phyloP scores from a whole-genome alignment of 2,888 invertebrate species.

The Copidosoma aretas region DNA sequence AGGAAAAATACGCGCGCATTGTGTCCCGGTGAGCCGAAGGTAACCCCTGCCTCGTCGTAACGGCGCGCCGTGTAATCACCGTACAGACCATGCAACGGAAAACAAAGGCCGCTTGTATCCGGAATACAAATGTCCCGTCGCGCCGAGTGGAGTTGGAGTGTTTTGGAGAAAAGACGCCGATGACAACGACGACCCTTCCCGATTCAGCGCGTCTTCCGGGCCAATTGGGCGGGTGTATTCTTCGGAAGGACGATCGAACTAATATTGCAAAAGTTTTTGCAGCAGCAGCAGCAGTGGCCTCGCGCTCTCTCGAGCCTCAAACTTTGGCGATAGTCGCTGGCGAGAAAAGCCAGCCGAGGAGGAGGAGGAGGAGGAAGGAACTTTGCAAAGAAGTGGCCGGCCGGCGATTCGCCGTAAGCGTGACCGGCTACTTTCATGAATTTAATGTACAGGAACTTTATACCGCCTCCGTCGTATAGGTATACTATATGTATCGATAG shows the following conservation, averaged over 20 bases:
- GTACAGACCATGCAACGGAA: slow-evolving; percentile 17
- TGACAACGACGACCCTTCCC: background rate
- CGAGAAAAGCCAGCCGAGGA: no score
- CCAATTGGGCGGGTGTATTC: background rate
- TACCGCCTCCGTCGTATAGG: slow-evolving; percentile 11
- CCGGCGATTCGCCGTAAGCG: slow-evolving; percentile 24
- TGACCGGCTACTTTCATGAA: slow-evolving; percentile 32
- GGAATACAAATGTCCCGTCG: background rate
- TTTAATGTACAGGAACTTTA: slow-evolving; percentile 39
- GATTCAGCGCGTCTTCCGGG: background rate
- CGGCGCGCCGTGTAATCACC: slow-evolving; percentile 23
- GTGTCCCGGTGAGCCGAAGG: no score
- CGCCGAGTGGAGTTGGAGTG: background rate
- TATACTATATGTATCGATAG: background rate
- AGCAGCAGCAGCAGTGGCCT: slow-evolving; percentile 34
- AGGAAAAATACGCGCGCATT: no score
- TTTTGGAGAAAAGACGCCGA: background rate
- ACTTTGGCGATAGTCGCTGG: slow-evolving; percentile 23
- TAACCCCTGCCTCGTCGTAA: background rate
- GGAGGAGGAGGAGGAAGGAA: slow-evolving; percentile 1
- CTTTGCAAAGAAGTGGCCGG: slow-evolving; percentile 1
- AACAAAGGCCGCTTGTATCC: background rate
- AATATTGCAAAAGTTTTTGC: slow-evolving; percentile 55
- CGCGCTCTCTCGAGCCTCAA: slow-evolving; percentile 43
- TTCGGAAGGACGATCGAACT: slow-evolving; percentile 42